phyloP scores from a whole-genome alignment of 1,140 invertebrate genomes.

The Elysia chlorotica region DNA sequence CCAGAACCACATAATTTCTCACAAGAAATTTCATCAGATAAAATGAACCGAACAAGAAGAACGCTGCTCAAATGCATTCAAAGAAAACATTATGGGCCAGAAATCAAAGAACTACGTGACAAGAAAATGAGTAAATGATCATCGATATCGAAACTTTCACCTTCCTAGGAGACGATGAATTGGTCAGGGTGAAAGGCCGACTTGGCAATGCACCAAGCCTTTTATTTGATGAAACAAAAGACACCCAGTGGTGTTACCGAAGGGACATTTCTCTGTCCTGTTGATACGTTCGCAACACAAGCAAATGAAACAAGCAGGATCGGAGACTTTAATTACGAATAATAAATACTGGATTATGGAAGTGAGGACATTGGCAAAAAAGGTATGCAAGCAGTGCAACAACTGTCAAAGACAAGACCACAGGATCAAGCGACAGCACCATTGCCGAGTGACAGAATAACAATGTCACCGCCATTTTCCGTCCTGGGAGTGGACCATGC shows the following conservation, averaged over 20 bases:
- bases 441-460: neutral
- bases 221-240: neutral
- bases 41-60: neutral
- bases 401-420: neutral
- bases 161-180: constrained; percentile 8
- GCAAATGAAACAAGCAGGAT: neutral
- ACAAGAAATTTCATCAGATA: neutral
- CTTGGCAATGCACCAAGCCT: neutral
- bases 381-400: neutral
- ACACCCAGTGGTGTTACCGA: constrained; percentile 2
- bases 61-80: neutral
- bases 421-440: neutral
- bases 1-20: neutral
- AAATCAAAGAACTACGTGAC: neutral
- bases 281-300: neutral
- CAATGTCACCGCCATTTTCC: neutral
- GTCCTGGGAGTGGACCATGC: constrained; percentile 3
- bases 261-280: neutral
- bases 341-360: constrained; percentile 10
- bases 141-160: neutral
- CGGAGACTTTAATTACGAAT: neutral
- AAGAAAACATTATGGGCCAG: neutral
- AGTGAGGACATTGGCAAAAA: neutral
- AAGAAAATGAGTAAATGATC: neutral
- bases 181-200: neutral